Evolutionary conservation across 2,113 vertebrate genomes (phyloP), one percentile per base, ranked within the genome.

Genomic region (Nymphicus hollandicus): DNA sequence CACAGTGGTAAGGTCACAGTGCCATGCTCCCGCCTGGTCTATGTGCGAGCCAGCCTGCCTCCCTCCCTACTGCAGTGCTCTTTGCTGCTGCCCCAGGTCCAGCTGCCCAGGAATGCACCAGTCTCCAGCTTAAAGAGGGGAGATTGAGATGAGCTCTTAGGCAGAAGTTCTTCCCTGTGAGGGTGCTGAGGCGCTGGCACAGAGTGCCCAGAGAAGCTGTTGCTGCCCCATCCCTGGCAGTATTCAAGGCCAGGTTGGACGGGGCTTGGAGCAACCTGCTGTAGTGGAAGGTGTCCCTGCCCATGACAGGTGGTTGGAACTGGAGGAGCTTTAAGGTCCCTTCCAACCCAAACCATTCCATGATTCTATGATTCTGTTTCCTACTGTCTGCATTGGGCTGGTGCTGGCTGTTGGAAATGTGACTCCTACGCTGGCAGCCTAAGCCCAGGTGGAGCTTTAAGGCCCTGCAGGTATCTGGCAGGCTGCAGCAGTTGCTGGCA

Each of bases 1-100:
- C 53, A 17, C 53, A 4, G 5, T 3, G 20, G 20, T 19, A 1
- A 41, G 33, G 35, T 9, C 47, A 17, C 3, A 3, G 2, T 44
- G 50, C 61, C 14, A 2, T 3, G 3, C 23, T 71, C 31, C 69
- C 14, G 18, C 14, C 18, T 11, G 12, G 10, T 8, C 25, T 14
- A 4, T 27, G 4, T 11, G n/a, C 0, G 4, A 27, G 58, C 19
- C 8, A 43, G 11, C n/a, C 46, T 8, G 18, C 12, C 33, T 50
- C 18, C n/a, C 44, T 39, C 27, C 6, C 3, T 2, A 3, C 64
- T 41, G 17, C 74, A 24, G 9, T 15, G 1, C 37, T 33, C 15
- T 41, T n/a, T 9, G 12, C 1, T 9, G 19, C 4, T 56, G 31
- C 24, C 56, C 17, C 8, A 10, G 35, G 24, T 27, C n/a, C 39